Conservation (phyloP, 2,888 invertebrate species). For the Plebejus melissa region DNA sequence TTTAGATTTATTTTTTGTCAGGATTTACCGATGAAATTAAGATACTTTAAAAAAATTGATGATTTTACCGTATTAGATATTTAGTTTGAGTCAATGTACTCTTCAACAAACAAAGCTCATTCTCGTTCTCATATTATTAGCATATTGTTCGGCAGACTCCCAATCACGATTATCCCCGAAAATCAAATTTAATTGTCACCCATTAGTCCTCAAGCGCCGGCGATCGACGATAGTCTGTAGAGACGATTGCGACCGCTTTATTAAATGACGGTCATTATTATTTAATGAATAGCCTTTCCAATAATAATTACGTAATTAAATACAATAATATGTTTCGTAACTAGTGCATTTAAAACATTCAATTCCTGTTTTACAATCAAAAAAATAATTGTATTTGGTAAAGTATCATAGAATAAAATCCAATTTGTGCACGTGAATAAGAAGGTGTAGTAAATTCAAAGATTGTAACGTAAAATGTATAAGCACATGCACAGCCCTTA, state of each 20-base stretch:
- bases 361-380: background rate
- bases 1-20: too few species aligned
- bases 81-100: background rate
- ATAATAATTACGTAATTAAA: background rate
- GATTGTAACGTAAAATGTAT: too few species aligned
- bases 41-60: too few species aligned
- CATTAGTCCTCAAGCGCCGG: background rate
- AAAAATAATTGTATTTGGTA: background rate
- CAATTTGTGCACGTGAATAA: too few species aligned
- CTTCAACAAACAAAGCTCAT: background rate
- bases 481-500: too few species aligned
- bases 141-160: background rate
- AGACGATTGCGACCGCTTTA: background rate
- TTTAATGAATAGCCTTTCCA: background rate
- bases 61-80: background rate
- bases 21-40: background rate
- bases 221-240: background rate
- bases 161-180: background rate
- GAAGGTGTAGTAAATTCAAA: too few species aligned
- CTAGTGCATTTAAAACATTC: background rate
- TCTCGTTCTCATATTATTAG: background rate
- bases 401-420: too few species aligned
- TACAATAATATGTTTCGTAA: background rate
- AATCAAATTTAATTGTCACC: conserved; percentile 8
- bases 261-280: conserved; percentile 2